Conservation (phyloP, 2,888 invertebrate genomes). For the Heliconius ethilla region DNA sequence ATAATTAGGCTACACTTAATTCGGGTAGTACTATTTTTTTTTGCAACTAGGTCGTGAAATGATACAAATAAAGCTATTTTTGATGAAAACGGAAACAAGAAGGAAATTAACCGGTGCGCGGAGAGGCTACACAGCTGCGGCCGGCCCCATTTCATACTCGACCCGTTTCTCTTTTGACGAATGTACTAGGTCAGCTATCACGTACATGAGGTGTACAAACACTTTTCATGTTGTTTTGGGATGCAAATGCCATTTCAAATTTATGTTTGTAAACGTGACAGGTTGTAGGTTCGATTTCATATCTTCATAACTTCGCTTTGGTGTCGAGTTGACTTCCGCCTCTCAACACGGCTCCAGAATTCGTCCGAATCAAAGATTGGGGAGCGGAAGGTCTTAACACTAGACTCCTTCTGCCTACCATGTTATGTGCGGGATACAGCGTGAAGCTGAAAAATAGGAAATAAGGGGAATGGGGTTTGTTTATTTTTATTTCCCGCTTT, state of each 20-base stretch:
- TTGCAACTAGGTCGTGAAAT: conserved; percentile 7
- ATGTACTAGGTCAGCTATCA: conserved; percentile 31
- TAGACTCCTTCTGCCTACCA: too few relatives aligned
- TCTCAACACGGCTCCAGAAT: too few relatives aligned
- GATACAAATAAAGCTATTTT: neutral
- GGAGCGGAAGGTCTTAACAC: too few relatives aligned
- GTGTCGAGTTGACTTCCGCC: too few relatives aligned
- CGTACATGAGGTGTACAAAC: conserved; percentile 23
- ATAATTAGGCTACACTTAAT: neutral
- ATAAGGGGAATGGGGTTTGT: neutral
- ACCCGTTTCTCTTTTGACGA: conserved; percentile 41
- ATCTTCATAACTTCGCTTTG: too few relatives aligned
- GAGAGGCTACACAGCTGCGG: conserved; percentile 34
- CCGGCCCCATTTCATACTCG: conserved; percentile 41
- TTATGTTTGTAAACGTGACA: neutral
- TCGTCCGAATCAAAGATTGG: too few relatives aligned
- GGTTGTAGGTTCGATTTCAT: too few relatives aligned
- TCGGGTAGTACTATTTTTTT: neutral
- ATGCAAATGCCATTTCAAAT: neutral
- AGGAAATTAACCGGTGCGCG: conserved; percentile 35
- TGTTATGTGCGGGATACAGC: too few relatives aligned
- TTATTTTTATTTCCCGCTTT: neutral
- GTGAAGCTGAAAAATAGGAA: too few relatives aligned
- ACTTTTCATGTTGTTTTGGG: conserved; percentile 1
- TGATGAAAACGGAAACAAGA: conserved; percentile 25